These are phyloP conservation scores for Smutsia temminckii DNA, from an alignment of 2,797 vertebrate genomes.

Conservation along the genomic window DNA sequence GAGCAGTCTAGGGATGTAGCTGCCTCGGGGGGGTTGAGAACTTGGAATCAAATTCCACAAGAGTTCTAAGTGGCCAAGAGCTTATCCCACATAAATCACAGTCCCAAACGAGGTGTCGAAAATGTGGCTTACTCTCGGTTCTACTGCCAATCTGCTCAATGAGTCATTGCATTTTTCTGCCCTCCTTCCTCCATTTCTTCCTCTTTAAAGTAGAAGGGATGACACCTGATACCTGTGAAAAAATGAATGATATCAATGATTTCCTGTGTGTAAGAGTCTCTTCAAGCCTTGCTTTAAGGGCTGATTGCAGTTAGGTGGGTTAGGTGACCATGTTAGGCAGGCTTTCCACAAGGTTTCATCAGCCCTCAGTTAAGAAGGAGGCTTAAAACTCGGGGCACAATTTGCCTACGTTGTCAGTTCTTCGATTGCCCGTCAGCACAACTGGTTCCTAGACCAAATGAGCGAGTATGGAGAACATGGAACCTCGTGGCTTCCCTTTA, in stretches of 20 bases:
- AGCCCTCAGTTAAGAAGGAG: not conserved
- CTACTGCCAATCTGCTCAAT: not conserved
- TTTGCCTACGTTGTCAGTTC: not conserved
- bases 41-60: slow-evolving; percentile 52
- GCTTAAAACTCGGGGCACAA: not conserved
- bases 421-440: not conserved
- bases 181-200: slow-evolving; percentile 36
- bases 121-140: slow-evolving; percentile 24
- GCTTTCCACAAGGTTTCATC: not conserved
- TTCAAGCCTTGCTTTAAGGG: slow-evolving; percentile 16
- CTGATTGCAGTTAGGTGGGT: not conserved
- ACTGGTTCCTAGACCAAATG: not conserved
- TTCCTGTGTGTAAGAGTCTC: not conserved
- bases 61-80: slow-evolving; percentile 44
- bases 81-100: slow-evolving; percentile 58
- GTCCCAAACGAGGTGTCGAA: slow-evolving; percentile 43
- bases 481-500: not conserved
- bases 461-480: not conserved
- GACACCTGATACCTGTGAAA: slow-evolving; percentile 25
- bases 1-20: slow-evolving; percentile 35
- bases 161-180: slow-evolving; percentile 10
- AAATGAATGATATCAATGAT: not conserved
- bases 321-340: not conserved
- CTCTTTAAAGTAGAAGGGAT: slow-evolving; percentile 2
- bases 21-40: slow-evolving; percentile 7